phyloP scores from a whole-genome alignment of 2,888 invertebrate genomes.

The Diarsia dahlii region DNA sequence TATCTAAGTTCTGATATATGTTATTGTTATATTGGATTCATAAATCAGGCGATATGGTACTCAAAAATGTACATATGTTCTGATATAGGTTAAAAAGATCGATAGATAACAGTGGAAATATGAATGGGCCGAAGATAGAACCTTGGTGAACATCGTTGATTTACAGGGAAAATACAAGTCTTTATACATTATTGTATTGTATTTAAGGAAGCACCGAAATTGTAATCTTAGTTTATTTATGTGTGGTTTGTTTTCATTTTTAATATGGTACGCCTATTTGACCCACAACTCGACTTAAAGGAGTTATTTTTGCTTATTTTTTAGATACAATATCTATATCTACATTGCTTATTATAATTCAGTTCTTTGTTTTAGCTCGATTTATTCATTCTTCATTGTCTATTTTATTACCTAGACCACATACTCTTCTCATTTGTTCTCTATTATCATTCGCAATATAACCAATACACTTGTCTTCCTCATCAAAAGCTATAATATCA shows the following conservation, averaged over 20 bases:
- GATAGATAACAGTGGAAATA: constrained; percentile 21
- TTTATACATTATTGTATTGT: too few species aligned
- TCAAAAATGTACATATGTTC: constrained; percentile 21
- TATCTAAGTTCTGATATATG: constrained; percentile 29
- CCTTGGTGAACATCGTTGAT: background rate
- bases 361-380: background rate
- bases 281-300: background rate
- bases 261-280: background rate
- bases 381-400: background rate
- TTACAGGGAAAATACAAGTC: background rate
- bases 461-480: background rate
- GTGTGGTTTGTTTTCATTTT: background rate
- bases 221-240: background rate
- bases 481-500: background rate
- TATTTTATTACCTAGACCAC: background rate
- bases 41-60: constrained; percentile 32
- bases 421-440: background rate
- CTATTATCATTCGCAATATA: background rate
- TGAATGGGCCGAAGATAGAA: background rate
- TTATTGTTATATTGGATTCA: constrained; percentile 30
- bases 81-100: constrained; percentile 19
- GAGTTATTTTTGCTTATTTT: background rate
- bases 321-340: background rate
- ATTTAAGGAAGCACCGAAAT: too few species aligned
- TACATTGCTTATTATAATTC: background rate